Percentiles rank a stretch among this genome's conserved stretches.
Evolutionary conservation across 2,888 invertebrate species (phyloP).

Genomic region (Dasypolia templi): DNA sequence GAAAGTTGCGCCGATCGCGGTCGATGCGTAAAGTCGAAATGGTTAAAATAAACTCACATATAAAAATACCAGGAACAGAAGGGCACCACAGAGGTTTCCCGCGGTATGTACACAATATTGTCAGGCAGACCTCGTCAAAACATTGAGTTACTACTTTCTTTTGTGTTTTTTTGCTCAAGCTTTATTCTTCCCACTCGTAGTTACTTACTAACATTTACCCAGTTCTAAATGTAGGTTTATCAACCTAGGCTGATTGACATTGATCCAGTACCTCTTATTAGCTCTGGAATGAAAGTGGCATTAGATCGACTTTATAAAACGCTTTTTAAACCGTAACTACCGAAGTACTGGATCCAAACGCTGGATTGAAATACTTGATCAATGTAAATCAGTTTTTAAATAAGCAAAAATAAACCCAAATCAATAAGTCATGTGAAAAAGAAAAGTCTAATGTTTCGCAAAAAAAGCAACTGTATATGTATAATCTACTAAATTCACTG

Average conservation of each 20-base stretch:
- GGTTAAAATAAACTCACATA: too few species aligned
- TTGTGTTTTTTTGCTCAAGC: not conserved
- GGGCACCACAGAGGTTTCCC: not conserved
- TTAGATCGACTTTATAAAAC: not conserved
- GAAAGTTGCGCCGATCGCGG: too few species aligned
- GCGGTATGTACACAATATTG: slow-evolving; percentile 1
- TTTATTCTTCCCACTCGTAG: not conserved
- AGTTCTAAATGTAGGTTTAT: not conserved
- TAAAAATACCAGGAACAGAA: not conserved
- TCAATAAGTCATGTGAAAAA: not conserved
- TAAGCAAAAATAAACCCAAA: not conserved
- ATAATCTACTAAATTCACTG: too few species aligned
- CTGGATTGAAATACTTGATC: not conserved
- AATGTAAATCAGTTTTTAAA: not conserved
- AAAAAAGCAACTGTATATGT: too few species aligned
- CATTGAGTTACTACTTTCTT: not conserved
- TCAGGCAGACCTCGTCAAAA: not conserved
- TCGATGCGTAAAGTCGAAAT: too few species aligned
- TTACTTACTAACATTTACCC: not conserved
- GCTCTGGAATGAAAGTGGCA: not conserved
- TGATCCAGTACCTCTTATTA: not conserved
- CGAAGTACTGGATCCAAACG: not conserved
- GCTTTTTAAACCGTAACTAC: too few species aligned
- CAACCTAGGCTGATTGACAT: slow-evolving; percentile 2
- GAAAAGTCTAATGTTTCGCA: not conserved